Conservation (phyloP, 1,140 invertebrate species). For the Diachasmimorpha longicaudata region DNA sequence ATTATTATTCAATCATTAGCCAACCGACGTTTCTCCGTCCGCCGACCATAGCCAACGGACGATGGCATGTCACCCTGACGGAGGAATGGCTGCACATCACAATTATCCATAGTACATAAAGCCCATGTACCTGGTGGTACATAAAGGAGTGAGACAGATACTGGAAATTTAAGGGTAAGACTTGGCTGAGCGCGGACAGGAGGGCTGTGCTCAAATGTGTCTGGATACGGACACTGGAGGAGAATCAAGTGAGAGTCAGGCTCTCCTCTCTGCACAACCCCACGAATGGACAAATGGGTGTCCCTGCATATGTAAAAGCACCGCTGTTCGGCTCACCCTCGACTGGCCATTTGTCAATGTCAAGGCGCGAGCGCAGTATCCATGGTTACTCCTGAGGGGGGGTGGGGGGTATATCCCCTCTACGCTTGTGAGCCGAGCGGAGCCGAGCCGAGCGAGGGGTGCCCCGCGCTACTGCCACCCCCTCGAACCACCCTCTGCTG, state of each 20-base stretch:
- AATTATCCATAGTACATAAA: not conserved
- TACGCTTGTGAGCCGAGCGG: conserved; percentile 37
- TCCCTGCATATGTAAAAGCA: conserved; percentile 65
- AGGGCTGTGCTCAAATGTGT: not conserved
- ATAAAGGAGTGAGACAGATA: not conserved
- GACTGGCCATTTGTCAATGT: conserved; percentile 64
- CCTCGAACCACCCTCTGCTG: conserved; percentile 5
- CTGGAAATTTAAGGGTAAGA: not conserved
- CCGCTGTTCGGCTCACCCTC: conserved; percentile 62
- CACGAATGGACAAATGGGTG: conserved; percentile 62
- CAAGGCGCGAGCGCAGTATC: conserved; percentile 63
- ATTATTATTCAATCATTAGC: conserved; percentile 42
- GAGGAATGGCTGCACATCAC: not conserved
- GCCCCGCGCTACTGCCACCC: conserved; percentile 21
- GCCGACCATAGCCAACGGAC: conserved; percentile 25
- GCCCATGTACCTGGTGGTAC: not conserved
- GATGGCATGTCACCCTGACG: not conserved
- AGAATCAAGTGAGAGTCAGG: conserved; percentile 11
- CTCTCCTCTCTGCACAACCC: conserved; percentile 31
- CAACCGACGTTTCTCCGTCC: conserved; percentile 42
- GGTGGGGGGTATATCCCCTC: conserved; percentile 38
- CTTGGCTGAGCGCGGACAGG: not conserved
- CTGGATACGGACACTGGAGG: not conserved
- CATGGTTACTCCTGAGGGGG: conserved; percentile 56
- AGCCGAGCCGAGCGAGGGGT: conserved; percentile 23